Percentiles rank a stretch among this genome's conserved stretches.
Evolutionary conservation across 2,888 invertebrate genomes (phyloP).

Genomic region (Seladonia tumulorum): DNA sequence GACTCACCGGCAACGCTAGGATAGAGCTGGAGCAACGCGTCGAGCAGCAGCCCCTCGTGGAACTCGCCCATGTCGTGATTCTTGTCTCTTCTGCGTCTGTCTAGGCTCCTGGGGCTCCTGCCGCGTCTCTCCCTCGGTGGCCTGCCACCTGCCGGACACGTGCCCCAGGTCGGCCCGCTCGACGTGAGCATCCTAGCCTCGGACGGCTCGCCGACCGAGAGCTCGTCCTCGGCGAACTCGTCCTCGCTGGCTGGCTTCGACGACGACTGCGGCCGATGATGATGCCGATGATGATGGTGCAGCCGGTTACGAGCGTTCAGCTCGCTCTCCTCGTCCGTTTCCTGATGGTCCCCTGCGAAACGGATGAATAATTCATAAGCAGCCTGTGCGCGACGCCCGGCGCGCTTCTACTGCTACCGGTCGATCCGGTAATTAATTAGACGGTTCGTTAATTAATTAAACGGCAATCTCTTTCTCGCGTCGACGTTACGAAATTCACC

Average conservation of each 20-base stretch:
- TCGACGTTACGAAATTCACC: constrained; percentile 41
- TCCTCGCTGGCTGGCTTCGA: constrained; percentile 89
- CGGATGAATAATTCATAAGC: constrained; percentile 57
- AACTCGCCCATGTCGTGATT: constrained; percentile 89
- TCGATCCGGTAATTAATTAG: constrained; percentile 42
- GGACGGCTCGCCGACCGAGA: constrained; percentile 85
- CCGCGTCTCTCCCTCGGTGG: constrained; percentile 86
- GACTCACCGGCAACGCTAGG: constrained; percentile 88
- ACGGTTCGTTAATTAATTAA: constrained; percentile 55
- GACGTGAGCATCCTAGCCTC: constrained; percentile 85
- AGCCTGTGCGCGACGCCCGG: background rate
- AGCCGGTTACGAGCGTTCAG: constrained; percentile 79
- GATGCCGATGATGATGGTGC: constrained; percentile 77
- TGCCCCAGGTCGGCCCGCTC: constrained; percentile 86
- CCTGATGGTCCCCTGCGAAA: constrained; percentile 78
- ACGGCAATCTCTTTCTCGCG: constrained; percentile 42
- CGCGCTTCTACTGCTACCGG: background rate
- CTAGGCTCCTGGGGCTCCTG: constrained; percentile 83
- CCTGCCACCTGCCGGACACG: constrained; percentile 86
- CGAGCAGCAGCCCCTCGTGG: constrained; percentile 92
- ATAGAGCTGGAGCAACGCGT: constrained; percentile 89
- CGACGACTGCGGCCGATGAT: constrained; percentile 75
- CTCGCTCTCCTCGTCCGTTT: constrained; percentile 81
- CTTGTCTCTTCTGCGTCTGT: constrained; percentile 85
- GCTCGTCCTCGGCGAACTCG: constrained; percentile 94